Evolutionary conservation across 2,888 invertebrate species (phyloP).

Genomic region (Tethea ocularis): DNA sequence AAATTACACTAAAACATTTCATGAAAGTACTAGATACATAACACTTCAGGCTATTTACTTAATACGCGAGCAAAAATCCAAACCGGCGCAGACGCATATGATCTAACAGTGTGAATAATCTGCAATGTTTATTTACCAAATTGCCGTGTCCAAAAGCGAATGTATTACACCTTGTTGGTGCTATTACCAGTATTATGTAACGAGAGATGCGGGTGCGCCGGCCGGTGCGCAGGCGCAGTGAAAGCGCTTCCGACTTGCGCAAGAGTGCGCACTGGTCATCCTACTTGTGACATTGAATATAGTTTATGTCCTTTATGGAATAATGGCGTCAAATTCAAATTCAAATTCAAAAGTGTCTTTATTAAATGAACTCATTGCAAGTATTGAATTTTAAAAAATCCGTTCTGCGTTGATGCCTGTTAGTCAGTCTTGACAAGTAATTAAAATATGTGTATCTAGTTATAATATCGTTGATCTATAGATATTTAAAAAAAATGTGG

Average conservation of each 20-base stretch:
- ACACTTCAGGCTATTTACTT: neutral
- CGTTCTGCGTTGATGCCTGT: too few species aligned
- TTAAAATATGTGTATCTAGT: too few species aligned
- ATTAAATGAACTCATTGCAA: too few species aligned
- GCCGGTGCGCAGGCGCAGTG: conserved; percentile 20
- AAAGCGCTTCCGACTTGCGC: conserved; percentile 43
- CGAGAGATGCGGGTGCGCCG: conserved; percentile 13
- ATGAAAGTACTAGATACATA: neutral
- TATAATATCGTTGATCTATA: too few species aligned
- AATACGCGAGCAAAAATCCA: neutral
- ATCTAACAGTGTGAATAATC: neutral
- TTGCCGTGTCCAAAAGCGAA: conserved; percentile 2
- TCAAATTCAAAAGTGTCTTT: too few species aligned
- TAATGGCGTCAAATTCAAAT: too few species aligned
- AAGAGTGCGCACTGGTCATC: conserved; percentile 22
- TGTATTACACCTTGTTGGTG: conserved; percentile 21
- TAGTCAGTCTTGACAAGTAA: too few species aligned
- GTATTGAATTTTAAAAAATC: too few species aligned
- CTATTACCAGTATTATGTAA: conserved; percentile 6
- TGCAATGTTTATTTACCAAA: conserved; percentile 2
- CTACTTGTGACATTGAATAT: conserved; percentile 23
- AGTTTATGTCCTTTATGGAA: too few species aligned
- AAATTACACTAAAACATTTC: neutral
- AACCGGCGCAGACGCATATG: neutral
- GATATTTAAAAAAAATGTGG: too few species aligned